Evolutionary conservation across 2,888 invertebrate genomes (phyloP), one percentile per base, ranked within the genome.

Genomic region (Caenorhabditis angaria): DNA sequence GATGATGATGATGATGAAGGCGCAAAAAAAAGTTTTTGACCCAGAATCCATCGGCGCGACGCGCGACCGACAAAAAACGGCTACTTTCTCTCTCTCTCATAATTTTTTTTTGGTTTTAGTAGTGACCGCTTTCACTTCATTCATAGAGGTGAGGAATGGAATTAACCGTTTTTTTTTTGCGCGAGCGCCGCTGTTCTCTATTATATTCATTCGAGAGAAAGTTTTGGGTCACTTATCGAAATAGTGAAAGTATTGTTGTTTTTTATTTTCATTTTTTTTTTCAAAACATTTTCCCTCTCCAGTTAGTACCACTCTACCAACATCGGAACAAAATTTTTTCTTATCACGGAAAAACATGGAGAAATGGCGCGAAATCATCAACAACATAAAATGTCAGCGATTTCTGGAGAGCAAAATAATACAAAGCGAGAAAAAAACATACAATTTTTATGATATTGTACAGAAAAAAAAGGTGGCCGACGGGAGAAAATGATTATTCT

Each of bases 381-480:
- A n/a, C n/a, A n/a, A n/a, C n/a, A n/a, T n/a, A n/a, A n/a, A n/a
- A n/a, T n/a, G n/a, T n/a, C n/a, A n/a, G n/a, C n/a, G n/a, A n/a
- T n/a, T n/a, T n/a, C n/a, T n/a, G n/a, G n/a, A 14, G 18, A 41
- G 5, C 3, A 41, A 41, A 41, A 12, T 14, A 41, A 41, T 41
- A 18, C 41, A 41, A 41, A 41, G 41, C 41, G 14, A 41, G 41
- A 18, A 41, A 41, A 41, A 41, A 18, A 41, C 18, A 18, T 41
- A 41, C 41, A 41, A 18, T 41, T 41, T 41, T 41, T 41, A 41
- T 41, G n/a, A n/a, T n/a, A n/a, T n/a, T n/a, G n/a, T 41, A 41
- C 41, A 41, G 18, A 65, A 66, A 70, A 66, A 50, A 68, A 61
- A 63, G 62, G 69, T 62, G 73, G 65, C 68, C 61, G 68, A 48